Percentiles rank a stretch among this genome's conserved stretches.
phyloP scores from a whole-genome alignment of 2,888 invertebrate genomes.

The Xanthia togata region DNA sequence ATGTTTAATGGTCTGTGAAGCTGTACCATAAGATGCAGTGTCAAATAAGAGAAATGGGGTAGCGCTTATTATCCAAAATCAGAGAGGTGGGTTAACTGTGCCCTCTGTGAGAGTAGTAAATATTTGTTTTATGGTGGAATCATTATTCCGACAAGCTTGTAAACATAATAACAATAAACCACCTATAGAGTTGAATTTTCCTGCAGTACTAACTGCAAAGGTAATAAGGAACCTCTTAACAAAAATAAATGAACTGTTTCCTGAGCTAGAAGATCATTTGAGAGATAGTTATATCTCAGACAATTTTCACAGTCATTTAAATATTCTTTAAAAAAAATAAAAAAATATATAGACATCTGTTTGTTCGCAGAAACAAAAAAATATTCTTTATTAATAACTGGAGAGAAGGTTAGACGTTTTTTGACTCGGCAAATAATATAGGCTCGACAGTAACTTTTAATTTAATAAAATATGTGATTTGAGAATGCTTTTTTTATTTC shows the following conservation, averaged over 20 bases:
- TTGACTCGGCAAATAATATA: conserved; percentile 11
- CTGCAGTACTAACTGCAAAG: conserved; percentile 22
- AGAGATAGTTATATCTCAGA: background rate
- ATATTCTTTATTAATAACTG: conserved; percentile 22
- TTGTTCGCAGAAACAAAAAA: conserved; percentile 19
- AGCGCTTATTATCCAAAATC: conserved; percentile 33
- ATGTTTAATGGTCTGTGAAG: conserved; percentile 26
- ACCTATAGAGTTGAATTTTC: conserved; percentile 23
- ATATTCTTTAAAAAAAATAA: conserved; percentile 18
- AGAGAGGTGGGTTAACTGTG: conserved; percentile 20
- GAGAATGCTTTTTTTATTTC: too few relatives aligned
- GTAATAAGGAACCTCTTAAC: conserved; percentile 19
- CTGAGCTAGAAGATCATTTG: conserved; percentile 19
- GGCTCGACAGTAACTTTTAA: conserved; percentile 5
- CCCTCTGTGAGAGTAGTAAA: too few relatives aligned
- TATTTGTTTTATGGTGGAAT: too few relatives aligned
- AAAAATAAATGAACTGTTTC: conserved; percentile 23
- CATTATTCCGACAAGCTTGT: background rate
- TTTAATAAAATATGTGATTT: too few relatives aligned
- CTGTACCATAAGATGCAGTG: conserved; percentile 24
- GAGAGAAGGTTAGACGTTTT: conserved; percentile 21
- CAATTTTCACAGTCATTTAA: conserved; percentile 16
- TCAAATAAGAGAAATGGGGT: conserved; percentile 29
- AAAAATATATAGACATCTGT: conserved; percentile 7
- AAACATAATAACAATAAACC: background rate